phyloP scores from a whole-genome alignment of 2,113 vertebrate genomes.

The Tenrec ecaudatus region DNA sequence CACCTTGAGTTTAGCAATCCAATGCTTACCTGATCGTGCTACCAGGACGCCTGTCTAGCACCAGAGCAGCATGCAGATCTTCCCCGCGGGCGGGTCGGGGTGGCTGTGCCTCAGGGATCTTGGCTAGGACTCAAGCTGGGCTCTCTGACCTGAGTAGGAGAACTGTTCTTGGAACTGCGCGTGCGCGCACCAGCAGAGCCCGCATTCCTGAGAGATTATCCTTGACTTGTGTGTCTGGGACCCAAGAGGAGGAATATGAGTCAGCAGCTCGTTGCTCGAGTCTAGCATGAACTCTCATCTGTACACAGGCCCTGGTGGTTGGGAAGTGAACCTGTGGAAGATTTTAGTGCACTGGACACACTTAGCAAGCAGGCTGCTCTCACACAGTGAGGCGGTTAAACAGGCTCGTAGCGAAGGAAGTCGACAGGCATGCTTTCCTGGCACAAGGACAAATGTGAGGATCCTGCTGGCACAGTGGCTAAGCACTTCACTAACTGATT shows the following conservation, averaged over 20 bases:
- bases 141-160: neutral
- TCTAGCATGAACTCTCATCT: neutral
- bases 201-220: neutral
- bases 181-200: neutral
- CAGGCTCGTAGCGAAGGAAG: neutral
- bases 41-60: neutral
- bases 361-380: neutral
- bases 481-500: neutral
- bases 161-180: neutral
- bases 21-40: no score
- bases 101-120: neutral
- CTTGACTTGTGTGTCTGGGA: neutral
- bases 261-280: neutral
- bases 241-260: neutral
- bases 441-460: neutral
- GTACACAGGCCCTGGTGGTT: neutral
- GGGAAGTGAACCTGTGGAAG: neutral
- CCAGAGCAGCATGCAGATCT: neutral
- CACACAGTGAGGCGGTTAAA: neutral
- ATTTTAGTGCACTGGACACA: neutral
- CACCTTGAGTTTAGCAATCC: no score
- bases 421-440: neutral
- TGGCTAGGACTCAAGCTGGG: neutral
- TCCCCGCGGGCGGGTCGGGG: neutral
- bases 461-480: neutral